These are phyloP conservation scores for Teleogryllus occipitalis DNA, from an alignment of 1,140 invertebrate genomes.

Conservation along the genomic window DNA sequence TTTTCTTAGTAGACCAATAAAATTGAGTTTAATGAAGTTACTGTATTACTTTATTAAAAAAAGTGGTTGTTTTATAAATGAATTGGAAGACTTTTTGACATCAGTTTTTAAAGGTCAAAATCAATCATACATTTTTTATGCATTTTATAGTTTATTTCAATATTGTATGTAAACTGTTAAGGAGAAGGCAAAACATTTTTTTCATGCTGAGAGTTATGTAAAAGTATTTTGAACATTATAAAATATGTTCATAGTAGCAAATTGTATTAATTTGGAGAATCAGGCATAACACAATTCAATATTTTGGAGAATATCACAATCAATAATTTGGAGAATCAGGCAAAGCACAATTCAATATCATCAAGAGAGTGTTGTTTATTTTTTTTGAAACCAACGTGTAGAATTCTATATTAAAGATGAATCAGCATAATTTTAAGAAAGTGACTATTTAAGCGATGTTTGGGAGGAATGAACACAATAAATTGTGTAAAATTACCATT, in stretches of 20 bases:
- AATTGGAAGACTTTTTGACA: too few species aligned
- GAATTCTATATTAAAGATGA: too few species aligned
- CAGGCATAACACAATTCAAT: background rate
- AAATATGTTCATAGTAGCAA: background rate
- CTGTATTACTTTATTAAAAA: too few species aligned
- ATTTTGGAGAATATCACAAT: too few species aligned
- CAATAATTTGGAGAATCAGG: background rate
- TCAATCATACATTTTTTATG: background rate
- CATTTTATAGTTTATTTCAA: background rate
- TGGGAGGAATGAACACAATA: too few species aligned
- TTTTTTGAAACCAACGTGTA: too few species aligned
- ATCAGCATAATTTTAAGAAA: too few species aligned
- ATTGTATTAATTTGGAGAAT: background rate
- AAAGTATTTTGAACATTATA: background rate
- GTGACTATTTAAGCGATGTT: too few species aligned
- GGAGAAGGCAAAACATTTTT: background rate
- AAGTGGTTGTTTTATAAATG: too few species aligned
- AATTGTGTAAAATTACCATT: too few species aligned
- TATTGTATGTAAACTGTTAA: background rate
- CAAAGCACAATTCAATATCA: background rate
- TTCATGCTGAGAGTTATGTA: background rate
- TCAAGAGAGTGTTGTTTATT: background rate
- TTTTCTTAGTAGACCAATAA: too few species aligned
- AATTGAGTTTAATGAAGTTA: too few species aligned
- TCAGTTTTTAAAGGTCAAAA: background rate